Conservation (phyloP, 2,888 invertebrate genomes). For the Aphrophora alni region DNA sequence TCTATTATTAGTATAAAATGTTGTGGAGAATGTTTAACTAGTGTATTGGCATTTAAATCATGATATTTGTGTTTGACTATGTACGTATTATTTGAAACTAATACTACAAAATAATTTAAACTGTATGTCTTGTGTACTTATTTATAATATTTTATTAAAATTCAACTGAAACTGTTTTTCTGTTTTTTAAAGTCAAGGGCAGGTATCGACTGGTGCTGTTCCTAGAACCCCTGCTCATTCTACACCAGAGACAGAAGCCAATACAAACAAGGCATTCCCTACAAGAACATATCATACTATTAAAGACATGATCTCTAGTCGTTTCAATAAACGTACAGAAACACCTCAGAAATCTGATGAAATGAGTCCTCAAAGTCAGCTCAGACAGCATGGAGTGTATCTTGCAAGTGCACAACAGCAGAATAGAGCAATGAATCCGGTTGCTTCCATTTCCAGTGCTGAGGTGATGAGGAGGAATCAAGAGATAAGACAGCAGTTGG, state of each 20-base stretch:
- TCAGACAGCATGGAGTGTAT: slow-evolving; percentile 53
- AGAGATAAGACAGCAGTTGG: slow-evolving; percentile 43
- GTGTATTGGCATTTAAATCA: too few relatives aligned
- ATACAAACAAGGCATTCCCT: slow-evolving; percentile 57
- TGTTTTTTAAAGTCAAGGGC: slow-evolving; percentile 17
- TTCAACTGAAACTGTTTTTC: too few relatives aligned
- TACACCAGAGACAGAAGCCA: slow-evolving; percentile 64
- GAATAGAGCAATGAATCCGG: slow-evolving; percentile 17
- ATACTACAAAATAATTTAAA: too few relatives aligned
- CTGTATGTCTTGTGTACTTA: too few relatives aligned
- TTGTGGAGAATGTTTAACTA: too few relatives aligned
- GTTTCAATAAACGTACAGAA: slow-evolving; percentile 71
- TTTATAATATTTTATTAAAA: too few relatives aligned
- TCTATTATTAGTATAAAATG: too few relatives aligned
- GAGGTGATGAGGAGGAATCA: slow-evolving; percentile 44
- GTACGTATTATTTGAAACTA: too few relatives aligned
- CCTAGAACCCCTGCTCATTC: slow-evolving; percentile 51
- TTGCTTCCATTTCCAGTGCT: slow-evolving; percentile 24
- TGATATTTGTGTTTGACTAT: too few relatives aligned
- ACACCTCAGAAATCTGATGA: slow-evolving; percentile 43
- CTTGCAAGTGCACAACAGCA: slow-evolving; percentile 41
- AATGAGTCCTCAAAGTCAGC: slow-evolving; percentile 51
- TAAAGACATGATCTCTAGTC: slow-evolving; percentile 82
- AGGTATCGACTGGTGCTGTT: slow-evolving; percentile 30
- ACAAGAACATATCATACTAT: slow-evolving; percentile 77